Evolutionary conservation across 2,888 invertebrate genomes (phyloP).

Genomic region (Phengaris arion): DNA sequence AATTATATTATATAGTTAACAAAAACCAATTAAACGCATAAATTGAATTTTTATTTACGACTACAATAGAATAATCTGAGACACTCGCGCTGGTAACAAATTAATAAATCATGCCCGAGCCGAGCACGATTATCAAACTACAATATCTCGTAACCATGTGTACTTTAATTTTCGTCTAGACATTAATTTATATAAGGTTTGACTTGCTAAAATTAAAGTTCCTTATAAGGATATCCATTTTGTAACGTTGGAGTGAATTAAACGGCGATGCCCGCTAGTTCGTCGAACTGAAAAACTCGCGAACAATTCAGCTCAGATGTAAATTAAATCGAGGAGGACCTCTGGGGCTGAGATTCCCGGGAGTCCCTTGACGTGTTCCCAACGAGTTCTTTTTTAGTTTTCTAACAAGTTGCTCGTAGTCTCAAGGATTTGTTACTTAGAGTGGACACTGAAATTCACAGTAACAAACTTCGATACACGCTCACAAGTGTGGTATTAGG

Average conservation of each 20-base stretch:
- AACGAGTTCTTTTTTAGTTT: conserved; percentile 69
- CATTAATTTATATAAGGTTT: conserved; percentile 45
- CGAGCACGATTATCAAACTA: conserved; percentile 34
- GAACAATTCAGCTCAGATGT: conserved; percentile 72
- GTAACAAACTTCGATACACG: conserved; percentile 45
- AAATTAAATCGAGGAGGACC: conserved; percentile 71
- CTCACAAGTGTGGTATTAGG: conserved; percentile 27
- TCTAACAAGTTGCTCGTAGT: conserved; percentile 68
- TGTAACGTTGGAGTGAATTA: conserved; percentile 63
- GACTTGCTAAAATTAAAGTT: conserved; percentile 41
- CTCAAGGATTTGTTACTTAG: conserved; percentile 68
- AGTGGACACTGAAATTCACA: conserved; percentile 64
- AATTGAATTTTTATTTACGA: neutral
- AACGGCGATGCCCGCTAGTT: conserved; percentile 65
- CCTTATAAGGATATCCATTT: conserved; percentile 65
- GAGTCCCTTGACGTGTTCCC: conserved; percentile 57
- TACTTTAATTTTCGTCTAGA: conserved; percentile 41
- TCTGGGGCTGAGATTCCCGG: conserved; percentile 42
- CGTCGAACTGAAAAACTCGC: conserved; percentile 61
- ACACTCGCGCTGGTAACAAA: conserved; percentile 3
- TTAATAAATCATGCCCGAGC: conserved; percentile 8
- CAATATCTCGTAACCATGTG: conserved; percentile 39
- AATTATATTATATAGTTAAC: too few species aligned
- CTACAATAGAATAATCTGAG: neutral
- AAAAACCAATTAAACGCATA: too few species aligned